Base-by-base conservation (phyloP, 2,888 invertebrate genomes). In the Branchipolynoe longqiensis region DNA sequence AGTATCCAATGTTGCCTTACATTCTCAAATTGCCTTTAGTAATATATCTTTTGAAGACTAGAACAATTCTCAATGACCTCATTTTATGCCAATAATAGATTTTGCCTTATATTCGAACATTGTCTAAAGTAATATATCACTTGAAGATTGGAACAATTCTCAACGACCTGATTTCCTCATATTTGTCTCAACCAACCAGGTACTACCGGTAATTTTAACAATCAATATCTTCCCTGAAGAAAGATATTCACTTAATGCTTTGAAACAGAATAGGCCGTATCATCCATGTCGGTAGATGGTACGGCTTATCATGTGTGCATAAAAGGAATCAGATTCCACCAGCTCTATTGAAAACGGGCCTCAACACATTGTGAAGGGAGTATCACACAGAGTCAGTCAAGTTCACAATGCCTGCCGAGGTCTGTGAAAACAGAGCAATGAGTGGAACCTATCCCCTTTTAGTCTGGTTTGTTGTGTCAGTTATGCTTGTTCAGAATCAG, bases 241-340 rank as follows among this genome's bases (percentile, higher is more conserved):
- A 25, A 31, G 4, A 31, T 62, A 31, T 4, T 56, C n/a, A 14
- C 31, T 31, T 3, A 62, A 62, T 62, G 62, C 31, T 14, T 4
- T 4, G 31, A 31, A 69, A 36, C 12, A 36, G 69, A 38, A 38
- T 36, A 69, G 6, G 1, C 1, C 69, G 38, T 36, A 22, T 33
- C 36, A 69, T 38, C 69, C 38, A 1, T 31, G 69, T 69, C 69
- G 38, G 38, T 28, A 31, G 69, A n/a, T 69, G 36, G 18, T 36
- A 36, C 38, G 36, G 12, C 38, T 33, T 69, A 69, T 69, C 69
- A 18, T n/a, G 48, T 31, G 69, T 69, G 36, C 38, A n/a, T n/a
- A 69, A 69, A 69, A 69, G 69, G 69, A 69, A 69, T 36, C n/a
- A 38, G 69, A 14, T 64, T n/a, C 28, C 31, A 12, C 33, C 69